Evolutionary conservation across 2,888 invertebrate genomes (phyloP).

Genomic region (Mycalesis mineus): DNA sequence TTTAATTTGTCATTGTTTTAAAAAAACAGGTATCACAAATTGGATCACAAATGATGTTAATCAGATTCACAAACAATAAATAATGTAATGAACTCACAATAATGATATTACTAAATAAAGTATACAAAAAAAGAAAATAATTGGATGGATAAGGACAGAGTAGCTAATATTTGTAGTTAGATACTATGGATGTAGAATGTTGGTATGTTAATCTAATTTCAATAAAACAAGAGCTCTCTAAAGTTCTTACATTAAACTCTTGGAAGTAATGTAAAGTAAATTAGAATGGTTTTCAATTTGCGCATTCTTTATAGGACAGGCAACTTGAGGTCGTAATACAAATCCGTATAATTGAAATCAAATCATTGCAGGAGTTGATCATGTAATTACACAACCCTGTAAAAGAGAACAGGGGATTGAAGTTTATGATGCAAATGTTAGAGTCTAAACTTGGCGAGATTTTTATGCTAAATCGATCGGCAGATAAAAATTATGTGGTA

Average conservation of each 20-base stretch:
- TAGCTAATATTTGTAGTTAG: too few relatives aligned
- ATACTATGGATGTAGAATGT: too few relatives aligned
- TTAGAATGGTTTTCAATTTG: slow-evolving; percentile 2
- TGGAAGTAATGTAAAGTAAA: neutral
- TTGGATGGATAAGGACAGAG: too few relatives aligned
- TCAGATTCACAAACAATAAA: too few relatives aligned
- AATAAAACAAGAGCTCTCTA: neutral
- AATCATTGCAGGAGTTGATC: neutral
- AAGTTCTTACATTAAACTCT: neutral
- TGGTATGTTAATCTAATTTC: neutral
- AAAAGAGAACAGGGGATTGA: neutral
- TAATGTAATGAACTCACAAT: too few relatives aligned
- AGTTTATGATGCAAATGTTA: neutral
- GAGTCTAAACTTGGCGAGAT: neutral
- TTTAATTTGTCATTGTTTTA: too few relatives aligned
- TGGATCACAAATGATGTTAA: too few relatives aligned
- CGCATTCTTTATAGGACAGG: neutral
- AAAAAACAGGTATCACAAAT: too few relatives aligned
- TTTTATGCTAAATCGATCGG: neutral
- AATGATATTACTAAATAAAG: too few relatives aligned
- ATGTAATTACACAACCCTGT: neutral
- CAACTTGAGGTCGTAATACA: neutral
- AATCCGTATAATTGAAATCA: neutral
- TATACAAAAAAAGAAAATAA: too few relatives aligned
- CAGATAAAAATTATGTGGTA: too few relatives aligned